A percentile compares a stretch with the other conserved stretches of the same genome.
Evolutionary conservation across 2,888 invertebrate species (phyloP).

Genomic region (Pterostichus niger): DNA sequence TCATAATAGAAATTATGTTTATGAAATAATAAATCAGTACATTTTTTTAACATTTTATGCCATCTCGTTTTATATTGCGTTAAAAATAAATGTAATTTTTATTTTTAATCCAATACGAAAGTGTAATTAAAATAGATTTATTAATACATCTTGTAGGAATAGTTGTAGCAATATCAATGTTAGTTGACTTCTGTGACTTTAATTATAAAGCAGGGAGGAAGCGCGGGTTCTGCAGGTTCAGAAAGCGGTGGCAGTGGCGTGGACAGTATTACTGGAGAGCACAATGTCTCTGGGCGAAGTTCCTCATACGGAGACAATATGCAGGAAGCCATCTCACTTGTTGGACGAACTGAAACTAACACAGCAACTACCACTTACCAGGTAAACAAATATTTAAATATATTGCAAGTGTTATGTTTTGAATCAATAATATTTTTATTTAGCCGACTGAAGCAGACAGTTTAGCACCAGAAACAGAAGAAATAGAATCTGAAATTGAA

Average conservation of each 20-base stretch:
- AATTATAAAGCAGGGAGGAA: slow-evolving; percentile 72
- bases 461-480: slow-evolving; percentile 73
- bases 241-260: slow-evolving; percentile 96
- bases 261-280: slow-evolving; percentile 93
- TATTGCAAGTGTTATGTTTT: slow-evolving; percentile 48
- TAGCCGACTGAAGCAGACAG: slow-evolving; percentile 72
- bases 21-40: too few species aligned
- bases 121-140: too few species aligned
- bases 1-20: too few species aligned
- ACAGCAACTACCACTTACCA: slow-evolving; percentile 78
- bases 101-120: too few species aligned
- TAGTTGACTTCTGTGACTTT: background rate
- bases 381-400: slow-evolving; percentile 71
- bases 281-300: slow-evolving; percentile 93
- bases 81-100: too few species aligned
- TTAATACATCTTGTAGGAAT: background rate
- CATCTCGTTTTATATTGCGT: too few species aligned
- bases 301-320: slow-evolving; percentile 92
- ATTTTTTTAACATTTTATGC: too few species aligned
- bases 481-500: slow-evolving; percentile 74
- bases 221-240: slow-evolving; percentile 85
- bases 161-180: background rate
- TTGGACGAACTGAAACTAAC: slow-evolving; percentile 80
- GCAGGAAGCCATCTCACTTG: slow-evolving; percentile 79
- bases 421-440: slow-evolving; percentile 20